Evolutionary conservation across 2,797 vertebrate genomes (phyloP), one percentile per base, ranked within the genome.

Genomic region (Anniella stebbinsi): DNA sequence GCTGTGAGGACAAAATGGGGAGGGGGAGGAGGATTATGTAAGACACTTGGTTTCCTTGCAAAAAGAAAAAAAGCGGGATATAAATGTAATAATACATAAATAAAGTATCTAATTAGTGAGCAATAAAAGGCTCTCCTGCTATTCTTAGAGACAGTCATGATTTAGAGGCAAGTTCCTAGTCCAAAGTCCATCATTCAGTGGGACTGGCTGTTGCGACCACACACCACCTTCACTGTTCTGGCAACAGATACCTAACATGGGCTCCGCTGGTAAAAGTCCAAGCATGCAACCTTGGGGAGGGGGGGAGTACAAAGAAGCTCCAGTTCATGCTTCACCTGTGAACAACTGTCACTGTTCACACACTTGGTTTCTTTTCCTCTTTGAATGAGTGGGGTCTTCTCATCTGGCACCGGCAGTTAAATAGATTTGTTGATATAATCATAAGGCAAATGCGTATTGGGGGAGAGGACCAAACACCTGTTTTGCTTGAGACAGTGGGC

Each of bases 321-420:
- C 54, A 33, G 88, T 90, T 92, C 28, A 18, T 2, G 10, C 48
- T 90, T 86, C 91, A 92, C 66, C 1, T 92, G 95, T 92, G 70
- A 91, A 89, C 94, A 95, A 15, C 94, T 92, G 95, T 88, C 92
- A 93, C 87, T 89, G 4, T 51, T 0, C 36, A 25, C 15, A 13
- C 45, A 18, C 28, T 1, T 10, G 57, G 66, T 51, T 17, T 18
- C 54, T 48, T 10, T 66, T n/a, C 30, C 76, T 4, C 88, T 23
- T 67, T 86, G 0, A 91, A 21, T 0, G 73, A 73, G 69, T 1
- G 38, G 80, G 87, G 91, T 86, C 85, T 87, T 81, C 84, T 91
- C 96, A 96, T 88, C 94, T 96, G 96, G 88, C 92, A 88, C 78
- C 0, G 94, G 87, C 95, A 0, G 96, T 96, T 95, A 88, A 51